Evolutionary conservation across 2,888 invertebrate genomes (phyloP), one percentile per base, ranked within the genome.

Genomic region (Leucophenga montana): DNA sequence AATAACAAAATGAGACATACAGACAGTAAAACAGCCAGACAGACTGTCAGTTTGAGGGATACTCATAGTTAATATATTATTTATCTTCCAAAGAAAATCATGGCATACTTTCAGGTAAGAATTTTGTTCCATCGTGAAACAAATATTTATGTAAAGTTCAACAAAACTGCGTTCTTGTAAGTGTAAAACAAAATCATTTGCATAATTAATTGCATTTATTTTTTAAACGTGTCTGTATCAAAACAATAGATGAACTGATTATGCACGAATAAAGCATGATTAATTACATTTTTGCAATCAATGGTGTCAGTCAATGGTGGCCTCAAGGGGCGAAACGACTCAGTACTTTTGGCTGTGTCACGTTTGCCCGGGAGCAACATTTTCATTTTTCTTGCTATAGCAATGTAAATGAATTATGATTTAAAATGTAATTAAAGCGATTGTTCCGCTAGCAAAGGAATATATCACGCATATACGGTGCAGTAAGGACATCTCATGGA

Each of bases 181-280:
- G 27, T 71, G 70, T 71, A 73, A 73, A 39, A 39, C 39, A 39
- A 39, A 39, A 75, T 77, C 77, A 80, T 81, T 83, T 80, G 77
- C 81, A 83, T 81, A 77, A 83, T 81, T 83, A 83, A 81, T 83
- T 75, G 78, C 75, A 78, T 83, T 83, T 79, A 77, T 75, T 83
- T 83, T 83, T 78, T 78, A 83, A 78, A 80, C 74, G 78, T 73
- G 67, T 64, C 70, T 39, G 1, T 39, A 39, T 3, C 11, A 27
- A 73, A 78, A 81, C 82, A 83, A 81, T 78, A 73, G 77, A 68
- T 70, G 68, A 76, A 75, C 82, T 81, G 83, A 81, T 83, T 81
- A 77, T 14, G 53, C 68, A 16, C 66, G 18, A 53, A 44, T 14
- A 39, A 39, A 27, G 16, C 61, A 79, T 77, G 83, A 83, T 80